These are phyloP conservation scores for Diarsia dahlii DNA, from an alignment of 2,888 invertebrate genomes.

Conservation along the genomic window DNA sequence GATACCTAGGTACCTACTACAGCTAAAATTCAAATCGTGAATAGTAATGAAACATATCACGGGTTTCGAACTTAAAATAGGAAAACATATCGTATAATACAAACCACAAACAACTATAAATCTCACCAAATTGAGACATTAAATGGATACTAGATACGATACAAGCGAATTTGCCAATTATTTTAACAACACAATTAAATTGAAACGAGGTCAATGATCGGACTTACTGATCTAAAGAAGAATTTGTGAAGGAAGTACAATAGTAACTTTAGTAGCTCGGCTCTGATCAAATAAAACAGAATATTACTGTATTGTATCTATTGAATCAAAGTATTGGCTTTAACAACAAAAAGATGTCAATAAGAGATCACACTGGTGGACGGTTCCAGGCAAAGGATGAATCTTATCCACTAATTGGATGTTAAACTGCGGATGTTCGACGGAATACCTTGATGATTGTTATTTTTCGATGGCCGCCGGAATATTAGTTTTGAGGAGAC, in stretches of 20 bases:
- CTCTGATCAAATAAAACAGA: not conserved
- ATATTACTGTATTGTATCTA: not conserved
- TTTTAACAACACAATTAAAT: slow-evolving; percentile 14
- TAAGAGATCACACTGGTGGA: slow-evolving; percentile 6
- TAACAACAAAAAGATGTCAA: slow-evolving; percentile 4
- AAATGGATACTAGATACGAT: slow-evolving; percentile 1
- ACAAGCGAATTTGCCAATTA: slow-evolving; percentile 12
- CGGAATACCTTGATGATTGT: slow-evolving; percentile 14
- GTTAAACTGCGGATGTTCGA: slow-evolving; percentile 26
- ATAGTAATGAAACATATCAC: not conserved
- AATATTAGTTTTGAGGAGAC: slow-evolving; percentile 21
- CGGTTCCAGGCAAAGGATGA: slow-evolving; percentile 8
- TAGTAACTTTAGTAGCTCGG: not conserved
- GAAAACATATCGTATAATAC: not conserved
- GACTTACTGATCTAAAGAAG: not conserved
- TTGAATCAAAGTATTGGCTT: not conserved
- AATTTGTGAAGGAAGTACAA: not conserved
- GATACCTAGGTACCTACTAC: not conserved
- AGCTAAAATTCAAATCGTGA: not conserved
- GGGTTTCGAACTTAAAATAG: slow-evolving; percentile 4
- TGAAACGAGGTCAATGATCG: not conserved
- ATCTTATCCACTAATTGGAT: slow-evolving; percentile 35
- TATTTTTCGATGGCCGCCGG: slow-evolving; percentile 16
- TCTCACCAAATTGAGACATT: slow-evolving; percentile 18
- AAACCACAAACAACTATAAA: slow-evolving; percentile 3